Percentiles rank a stretch among this genome's conserved stretches.
Conservation (phyloP, 2,797 vertebrate species). For the Cuculus canorus region DNA sequence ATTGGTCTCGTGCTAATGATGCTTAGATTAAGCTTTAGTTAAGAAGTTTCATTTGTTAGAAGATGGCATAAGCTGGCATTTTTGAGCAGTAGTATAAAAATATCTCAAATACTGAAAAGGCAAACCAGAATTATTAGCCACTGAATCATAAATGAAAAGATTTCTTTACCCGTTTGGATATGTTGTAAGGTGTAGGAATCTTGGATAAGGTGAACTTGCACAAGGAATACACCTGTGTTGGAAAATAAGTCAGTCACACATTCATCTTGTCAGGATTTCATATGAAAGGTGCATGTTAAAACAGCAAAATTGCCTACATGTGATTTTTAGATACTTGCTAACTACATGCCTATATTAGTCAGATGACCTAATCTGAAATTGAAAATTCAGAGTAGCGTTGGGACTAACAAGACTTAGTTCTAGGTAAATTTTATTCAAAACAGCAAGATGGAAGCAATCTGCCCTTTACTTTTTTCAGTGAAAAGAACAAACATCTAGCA, state of each 20-base stretch:
- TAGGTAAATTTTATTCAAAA: background rate
- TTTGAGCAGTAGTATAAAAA: background rate
- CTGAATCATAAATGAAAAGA: background rate
- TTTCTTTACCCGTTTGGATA: constrained; percentile 88
- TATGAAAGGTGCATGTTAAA: background rate
- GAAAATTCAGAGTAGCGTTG: background rate
- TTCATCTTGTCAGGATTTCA: background rate
- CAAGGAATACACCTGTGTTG: constrained; percentile 89
- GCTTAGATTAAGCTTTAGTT: background rate
- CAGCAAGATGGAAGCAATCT: background rate
- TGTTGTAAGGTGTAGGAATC: constrained; percentile 92
- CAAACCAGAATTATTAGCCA: background rate
- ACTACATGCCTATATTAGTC: background rate
- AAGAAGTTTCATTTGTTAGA: background rate
- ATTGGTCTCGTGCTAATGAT: background rate
- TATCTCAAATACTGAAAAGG: background rate
- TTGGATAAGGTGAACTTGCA: constrained; percentile 96
- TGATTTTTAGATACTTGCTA: background rate
- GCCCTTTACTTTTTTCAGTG: background rate
- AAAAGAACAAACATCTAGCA: background rate
- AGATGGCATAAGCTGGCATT: background rate
- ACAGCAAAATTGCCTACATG: background rate
- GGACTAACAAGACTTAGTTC: background rate
- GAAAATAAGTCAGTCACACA: constrained; percentile 36
- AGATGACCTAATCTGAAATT: background rate